phyloP scores from a whole-genome alignment of 1,140 invertebrate genomes.

The Papilio glaucus region DNA sequence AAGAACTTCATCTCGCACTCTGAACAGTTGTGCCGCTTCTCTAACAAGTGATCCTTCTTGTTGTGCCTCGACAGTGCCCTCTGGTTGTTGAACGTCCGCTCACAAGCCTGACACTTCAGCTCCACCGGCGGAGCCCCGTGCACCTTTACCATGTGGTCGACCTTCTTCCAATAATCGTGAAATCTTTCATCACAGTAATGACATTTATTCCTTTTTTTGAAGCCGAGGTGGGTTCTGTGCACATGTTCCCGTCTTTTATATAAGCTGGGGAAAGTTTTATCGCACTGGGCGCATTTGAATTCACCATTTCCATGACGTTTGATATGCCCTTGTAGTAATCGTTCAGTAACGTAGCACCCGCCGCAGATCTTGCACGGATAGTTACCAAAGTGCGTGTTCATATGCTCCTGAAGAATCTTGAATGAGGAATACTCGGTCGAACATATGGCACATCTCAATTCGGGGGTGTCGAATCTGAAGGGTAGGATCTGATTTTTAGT shows the following conservation, averaged over 20 bases:
- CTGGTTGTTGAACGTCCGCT: constrained; percentile 55
- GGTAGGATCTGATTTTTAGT: constrained; percentile 59
- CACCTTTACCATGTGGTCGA: constrained; percentile 60
- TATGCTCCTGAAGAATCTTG: constrained; percentile 73
- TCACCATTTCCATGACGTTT: constrained; percentile 55
- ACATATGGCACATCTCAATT: constrained; percentile 70
- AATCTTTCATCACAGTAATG: constrained; percentile 60
- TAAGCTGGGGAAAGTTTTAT: constrained; percentile 55
- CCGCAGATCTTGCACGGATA: constrained; percentile 91
- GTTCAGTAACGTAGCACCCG: constrained; percentile 78
- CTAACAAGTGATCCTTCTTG: constrained; percentile 65
- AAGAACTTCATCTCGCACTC: constrained; percentile 89
- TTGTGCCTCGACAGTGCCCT: constrained; percentile 55
- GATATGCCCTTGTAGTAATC: constrained; percentile 51
- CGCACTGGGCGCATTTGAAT: constrained; percentile 55
- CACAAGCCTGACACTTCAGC: constrained; percentile 63
- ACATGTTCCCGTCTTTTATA: constrained; percentile 57
- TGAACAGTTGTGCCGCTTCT: constrained; percentile 55
- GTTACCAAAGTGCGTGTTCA: constrained; percentile 71
- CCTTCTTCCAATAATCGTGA: constrained; percentile 60
- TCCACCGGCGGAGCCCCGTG: constrained; percentile 58
- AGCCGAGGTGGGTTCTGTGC: constrained; percentile 53
- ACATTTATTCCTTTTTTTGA: constrained; percentile 60
- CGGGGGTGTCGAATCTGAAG: constrained; percentile 66
- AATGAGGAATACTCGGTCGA: constrained; percentile 66